Base-by-base conservation (phyloP, 1,140 invertebrate genomes). In the Aphaenogaster ashmeadi region DNA sequence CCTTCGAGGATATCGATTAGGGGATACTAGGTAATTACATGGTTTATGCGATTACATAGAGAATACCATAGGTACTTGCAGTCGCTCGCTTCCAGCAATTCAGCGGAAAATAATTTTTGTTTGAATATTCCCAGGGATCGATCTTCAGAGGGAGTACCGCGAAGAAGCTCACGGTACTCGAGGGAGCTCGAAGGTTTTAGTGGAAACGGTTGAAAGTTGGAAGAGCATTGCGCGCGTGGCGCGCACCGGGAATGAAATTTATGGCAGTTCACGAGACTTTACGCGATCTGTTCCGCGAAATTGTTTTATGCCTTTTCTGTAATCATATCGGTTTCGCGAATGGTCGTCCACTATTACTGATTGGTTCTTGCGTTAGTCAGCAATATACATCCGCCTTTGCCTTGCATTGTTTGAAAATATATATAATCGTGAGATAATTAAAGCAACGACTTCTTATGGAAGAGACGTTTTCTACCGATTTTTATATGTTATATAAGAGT, bases 161-260 rank as follows among this genome's bases (percentile, higher is more conserved):
- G 87, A 88, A 87, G 87, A 66, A 88, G 87, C 71, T 90, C 87
- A 87, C 87, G 71, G 87, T 66, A 87, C 90, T 91, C 72, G 74
- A 90, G 89, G 90, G 93, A 90, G 86, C 89, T 93, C 90, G 89
- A 94, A 90, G 93, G 91, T 92, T 94, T 93, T 94, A 94, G 88
- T 90, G 88, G 92, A 93, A 94, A 93, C 91, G 90, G 92, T 94
- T 93, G 89, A 92, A 93, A 94, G 91, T 93, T 93, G 89, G 89
- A 88, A 84, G 92, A 92, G 91, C 91, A 91, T 92, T 91, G 90
- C 90, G 13, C 78, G 78, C 77, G 77, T 64, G 69, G 88, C 83
- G 81, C 88, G 78, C 89, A 91, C 79, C 90, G 54, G 60, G 67
- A 92, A 92, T 92, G 91, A 94, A 94, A 94, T 94, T 94, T 93